Evolutionary conservation across 2,888 invertebrate species (phyloP).

Genomic region (Hypomecis punctinalis): DNA sequence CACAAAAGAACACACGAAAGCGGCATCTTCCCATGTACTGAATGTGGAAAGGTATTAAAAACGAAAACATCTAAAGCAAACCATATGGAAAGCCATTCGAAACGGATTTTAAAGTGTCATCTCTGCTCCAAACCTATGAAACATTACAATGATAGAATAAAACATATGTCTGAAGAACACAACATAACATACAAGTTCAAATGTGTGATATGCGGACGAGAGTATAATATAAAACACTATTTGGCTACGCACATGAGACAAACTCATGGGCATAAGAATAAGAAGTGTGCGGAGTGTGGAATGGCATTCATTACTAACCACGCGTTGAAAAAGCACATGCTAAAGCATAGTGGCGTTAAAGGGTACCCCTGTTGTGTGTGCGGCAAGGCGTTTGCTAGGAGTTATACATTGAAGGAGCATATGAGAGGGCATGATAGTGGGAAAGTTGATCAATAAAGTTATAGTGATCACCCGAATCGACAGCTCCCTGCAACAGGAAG

Average conservation of each 20-base stretch:
- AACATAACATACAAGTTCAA: slow-evolving; percentile 72
- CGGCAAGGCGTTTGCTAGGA: slow-evolving; percentile 63
- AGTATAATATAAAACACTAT: slow-evolving; percentile 75
- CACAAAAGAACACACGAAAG: slow-evolving; percentile 79
- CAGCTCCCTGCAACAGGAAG: too few species aligned
- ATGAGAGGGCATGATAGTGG: slow-evolving; percentile 56
- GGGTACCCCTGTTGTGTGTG: slow-evolving; percentile 70
- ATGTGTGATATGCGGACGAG: slow-evolving; percentile 67
- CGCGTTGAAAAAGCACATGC: slow-evolving; percentile 77
- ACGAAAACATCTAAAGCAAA: slow-evolving; percentile 70
- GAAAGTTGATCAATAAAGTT: slow-evolving; percentile 1
- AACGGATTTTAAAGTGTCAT: slow-evolving; percentile 70
- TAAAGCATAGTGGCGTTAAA: slow-evolving; percentile 72
- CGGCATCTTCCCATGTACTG: slow-evolving; percentile 65
- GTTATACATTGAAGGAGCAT: slow-evolving; percentile 61
- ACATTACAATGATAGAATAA: slow-evolving; percentile 74
- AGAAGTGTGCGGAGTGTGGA: slow-evolving; percentile 62
- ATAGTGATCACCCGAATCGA: too few species aligned
- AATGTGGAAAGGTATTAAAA: slow-evolving; percentile 70
- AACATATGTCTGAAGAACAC: slow-evolving; percentile 75
- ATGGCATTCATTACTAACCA: slow-evolving; percentile 80
- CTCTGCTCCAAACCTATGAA: slow-evolving; percentile 75
- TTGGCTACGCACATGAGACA: slow-evolving; percentile 74
- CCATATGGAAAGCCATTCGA: slow-evolving; percentile 73
- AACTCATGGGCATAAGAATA: slow-evolving; percentile 76